Evolutionary conservation across 2,888 invertebrate species (phyloP).

Genomic region (Ectobius pallidus): DNA sequence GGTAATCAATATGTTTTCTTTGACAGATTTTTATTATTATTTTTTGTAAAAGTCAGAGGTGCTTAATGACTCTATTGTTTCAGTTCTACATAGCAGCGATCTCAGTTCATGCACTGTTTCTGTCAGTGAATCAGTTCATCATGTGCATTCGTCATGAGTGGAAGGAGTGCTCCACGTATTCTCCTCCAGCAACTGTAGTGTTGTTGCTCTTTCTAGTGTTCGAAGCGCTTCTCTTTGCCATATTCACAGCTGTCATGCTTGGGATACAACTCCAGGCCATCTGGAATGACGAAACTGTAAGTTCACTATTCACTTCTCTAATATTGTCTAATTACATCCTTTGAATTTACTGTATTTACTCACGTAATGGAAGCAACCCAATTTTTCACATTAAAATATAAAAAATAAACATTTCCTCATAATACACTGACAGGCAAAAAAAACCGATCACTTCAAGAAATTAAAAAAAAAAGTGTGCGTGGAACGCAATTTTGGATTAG

Average conservation of each 20-base stretch:
- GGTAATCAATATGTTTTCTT: no score
- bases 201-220: conserved; percentile 89
- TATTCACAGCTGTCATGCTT: conserved; percentile 97
- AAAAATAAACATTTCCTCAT: no score
- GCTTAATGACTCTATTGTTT: no score
- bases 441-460: no score
- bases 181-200: conserved; percentile 95
- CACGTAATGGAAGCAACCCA: no score
- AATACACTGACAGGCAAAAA: no score
- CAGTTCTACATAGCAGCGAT: conserved; percentile 98
- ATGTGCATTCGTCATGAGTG: conserved; percentile 93
- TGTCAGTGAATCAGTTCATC: conserved; percentile 92
- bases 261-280: conserved; percentile 96
- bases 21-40: no score
- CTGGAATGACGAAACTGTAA: conserved; percentile 96
- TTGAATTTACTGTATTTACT: no score
- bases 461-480: no score
- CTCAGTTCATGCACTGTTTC: conserved; percentile 89
- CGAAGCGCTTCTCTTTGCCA: conserved; percentile 94
- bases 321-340: background rate
- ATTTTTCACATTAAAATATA: no score
- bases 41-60: no score
- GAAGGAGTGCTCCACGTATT: conserved; percentile 91
- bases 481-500: no score
- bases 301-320: conserved; percentile 46